phyloP scores from a whole-genome alignment of 1,140 invertebrate species.

The Cotesia vestalis region DNA sequence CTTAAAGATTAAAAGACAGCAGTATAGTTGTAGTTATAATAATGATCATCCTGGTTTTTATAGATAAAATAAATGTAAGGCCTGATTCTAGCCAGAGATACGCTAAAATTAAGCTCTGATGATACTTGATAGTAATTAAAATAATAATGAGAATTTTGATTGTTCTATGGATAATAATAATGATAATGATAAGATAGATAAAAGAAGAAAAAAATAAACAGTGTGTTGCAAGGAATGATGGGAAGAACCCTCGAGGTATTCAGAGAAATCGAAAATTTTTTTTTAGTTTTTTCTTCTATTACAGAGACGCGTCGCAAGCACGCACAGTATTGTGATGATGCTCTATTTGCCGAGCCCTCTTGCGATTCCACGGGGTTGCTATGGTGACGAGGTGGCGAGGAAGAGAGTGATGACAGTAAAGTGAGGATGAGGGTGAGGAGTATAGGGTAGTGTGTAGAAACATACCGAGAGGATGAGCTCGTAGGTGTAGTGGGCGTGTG shows the following conservation, averaged over 20 bases:
- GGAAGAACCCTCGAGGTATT: background rate
- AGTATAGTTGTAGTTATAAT: background rate
- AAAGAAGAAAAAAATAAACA: background rate
- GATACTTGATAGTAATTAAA: too few species aligned
- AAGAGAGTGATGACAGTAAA: constrained; percentile 12
- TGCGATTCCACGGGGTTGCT: constrained; percentile 45
- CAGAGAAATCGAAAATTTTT: constrained; percentile 20
- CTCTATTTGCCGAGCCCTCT: constrained; percentile 47
- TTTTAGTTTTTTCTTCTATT: constrained; percentile 12
- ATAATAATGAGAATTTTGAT: too few species aligned
- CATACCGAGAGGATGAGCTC: constrained; percentile 36
- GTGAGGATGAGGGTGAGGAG: background rate
- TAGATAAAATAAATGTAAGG: too few species aligned
- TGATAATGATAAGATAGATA: background rate
- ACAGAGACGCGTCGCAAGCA: constrained; percentile 26
- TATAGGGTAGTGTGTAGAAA: constrained; percentile 18
- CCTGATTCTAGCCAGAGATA: too few species aligned
- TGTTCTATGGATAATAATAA: too few species aligned
- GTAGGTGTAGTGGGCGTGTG: constrained; percentile 31
- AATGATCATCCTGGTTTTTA: too few species aligned
- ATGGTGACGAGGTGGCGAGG: constrained; percentile 42
- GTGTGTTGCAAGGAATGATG: background rate
- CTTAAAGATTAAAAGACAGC: background rate
- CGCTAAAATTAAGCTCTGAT: too few species aligned
- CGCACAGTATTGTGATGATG: constrained; percentile 40